Percentiles rank a stretch among this genome's conserved stretches.
These are phyloP conservation scores for Pteronotus mesoamericanus DNA, from an alignment of 2,797 vertebrate genomes.

Conservation along the genomic window DNA sequence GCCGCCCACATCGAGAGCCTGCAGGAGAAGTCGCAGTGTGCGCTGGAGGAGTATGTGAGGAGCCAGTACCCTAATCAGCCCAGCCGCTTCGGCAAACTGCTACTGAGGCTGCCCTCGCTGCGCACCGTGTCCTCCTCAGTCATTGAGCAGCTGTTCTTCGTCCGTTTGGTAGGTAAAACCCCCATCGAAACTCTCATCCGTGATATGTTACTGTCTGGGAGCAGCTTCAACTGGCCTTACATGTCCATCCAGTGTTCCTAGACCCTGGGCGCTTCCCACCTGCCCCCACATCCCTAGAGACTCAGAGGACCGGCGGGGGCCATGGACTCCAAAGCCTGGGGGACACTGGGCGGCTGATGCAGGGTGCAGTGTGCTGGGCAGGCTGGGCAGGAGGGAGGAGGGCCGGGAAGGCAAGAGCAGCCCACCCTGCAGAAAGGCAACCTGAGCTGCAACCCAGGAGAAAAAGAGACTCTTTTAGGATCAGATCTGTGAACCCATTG, in stretches of 20 bases:
- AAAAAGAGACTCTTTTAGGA: constrained; percentile 74
- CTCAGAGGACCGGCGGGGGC: constrained; percentile 63
- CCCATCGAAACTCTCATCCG: constrained; percentile 99
- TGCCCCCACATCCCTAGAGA: constrained; percentile 54
- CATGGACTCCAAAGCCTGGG: constrained; percentile 63
- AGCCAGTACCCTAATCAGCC: constrained; percentile 99
- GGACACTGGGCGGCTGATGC: constrained; percentile 24
- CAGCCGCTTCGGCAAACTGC: constrained; percentile 98
- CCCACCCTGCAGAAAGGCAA: constrained; percentile 69
- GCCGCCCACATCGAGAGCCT: constrained; percentile 98
- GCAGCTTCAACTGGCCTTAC: constrained; percentile 99
- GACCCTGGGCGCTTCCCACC: constrained; percentile 80
- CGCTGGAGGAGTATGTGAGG: constrained; percentile 97
- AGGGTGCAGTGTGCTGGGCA: constrained; percentile 28
- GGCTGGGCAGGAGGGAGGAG: constrained; percentile 48
- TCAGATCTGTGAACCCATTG: constrained; percentile 74
- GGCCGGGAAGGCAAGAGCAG: constrained; percentile 52
- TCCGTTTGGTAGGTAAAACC: constrained; percentile 99
- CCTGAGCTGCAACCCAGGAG: constrained; percentile 42
- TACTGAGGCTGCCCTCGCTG: constrained; percentile 95
- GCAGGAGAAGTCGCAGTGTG: constrained; percentile 98
- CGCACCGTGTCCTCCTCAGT: constrained; percentile 97
- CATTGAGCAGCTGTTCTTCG: constrained; percentile 99
- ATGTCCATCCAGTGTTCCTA: constrained; percentile 99
- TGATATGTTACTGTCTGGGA: constrained; percentile 99